phyloP scores from a whole-genome alignment of 2,888 invertebrate species.

The Crioceris asparagi region DNA sequence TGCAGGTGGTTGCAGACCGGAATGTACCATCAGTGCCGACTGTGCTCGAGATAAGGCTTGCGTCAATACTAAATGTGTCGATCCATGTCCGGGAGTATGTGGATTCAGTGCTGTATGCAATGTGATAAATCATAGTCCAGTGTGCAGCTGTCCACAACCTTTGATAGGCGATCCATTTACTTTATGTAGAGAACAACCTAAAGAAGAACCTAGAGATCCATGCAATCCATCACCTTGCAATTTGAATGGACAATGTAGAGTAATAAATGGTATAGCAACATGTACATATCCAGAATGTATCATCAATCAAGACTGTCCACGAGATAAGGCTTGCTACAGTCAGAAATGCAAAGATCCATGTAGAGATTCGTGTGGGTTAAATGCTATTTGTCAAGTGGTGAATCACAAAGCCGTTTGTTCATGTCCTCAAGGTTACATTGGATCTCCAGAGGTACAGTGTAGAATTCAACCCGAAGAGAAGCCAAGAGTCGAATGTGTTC shows the following conservation, averaged over 20 bases:
- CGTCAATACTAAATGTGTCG: constrained; percentile 64
- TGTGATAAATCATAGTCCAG: constrained; percentile 74
- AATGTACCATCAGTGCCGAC: constrained; percentile 73
- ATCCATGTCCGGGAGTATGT: constrained; percentile 73
- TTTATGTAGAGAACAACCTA: constrained; percentile 45
- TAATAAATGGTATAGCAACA: constrained; percentile 56
- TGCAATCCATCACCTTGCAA: constrained; percentile 79
- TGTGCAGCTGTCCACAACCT: constrained; percentile 66
- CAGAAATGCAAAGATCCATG: constrained; percentile 81
- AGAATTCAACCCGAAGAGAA: constrained; percentile 39
- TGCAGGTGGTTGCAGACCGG: constrained; percentile 64
- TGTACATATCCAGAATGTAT: constrained; percentile 82
- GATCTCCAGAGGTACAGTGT: constrained; percentile 69
- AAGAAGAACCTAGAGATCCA: constrained; percentile 49
- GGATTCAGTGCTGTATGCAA: constrained; percentile 67
- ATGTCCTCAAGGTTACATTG: constrained; percentile 68
- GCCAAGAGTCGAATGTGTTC: constrained; percentile 63
- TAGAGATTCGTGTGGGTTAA: constrained; percentile 69
- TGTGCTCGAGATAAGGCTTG: constrained; percentile 67
- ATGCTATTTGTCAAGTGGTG: constrained; percentile 67
- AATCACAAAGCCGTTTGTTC: constrained; percentile 76
- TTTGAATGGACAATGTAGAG: constrained; percentile 69
- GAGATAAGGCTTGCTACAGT: constrained; percentile 66
- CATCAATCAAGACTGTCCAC: constrained; percentile 78
- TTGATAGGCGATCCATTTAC: constrained; percentile 74